Conservation (phyloP, 2,113 vertebrate species). For the Campylomormyrus tamandua region DNA sequence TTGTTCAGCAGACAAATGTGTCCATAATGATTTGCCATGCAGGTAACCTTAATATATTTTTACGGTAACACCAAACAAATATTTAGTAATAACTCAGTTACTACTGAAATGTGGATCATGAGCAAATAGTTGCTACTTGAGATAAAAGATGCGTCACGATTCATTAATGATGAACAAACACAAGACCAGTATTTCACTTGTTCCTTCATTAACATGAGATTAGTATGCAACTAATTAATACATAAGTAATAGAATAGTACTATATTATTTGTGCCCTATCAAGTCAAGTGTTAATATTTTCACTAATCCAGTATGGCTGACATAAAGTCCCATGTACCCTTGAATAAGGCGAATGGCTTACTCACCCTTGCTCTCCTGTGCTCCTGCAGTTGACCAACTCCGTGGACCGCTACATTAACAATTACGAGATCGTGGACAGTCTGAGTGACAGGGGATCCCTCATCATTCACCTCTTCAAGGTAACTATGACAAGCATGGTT, state of each 20-base stretch:
- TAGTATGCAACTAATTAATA: not conserved
- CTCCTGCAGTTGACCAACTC: conserved; percentile 56
- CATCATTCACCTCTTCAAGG: conserved; percentile 70
- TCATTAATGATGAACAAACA: not conserved
- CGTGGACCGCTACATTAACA: conserved; percentile 63
- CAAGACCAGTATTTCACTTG: not conserved
- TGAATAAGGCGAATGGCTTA: conserved; percentile 18
- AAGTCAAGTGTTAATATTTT: not conserved
- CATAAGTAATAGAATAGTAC: not conserved
- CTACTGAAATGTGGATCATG: not conserved
- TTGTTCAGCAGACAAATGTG: not conserved
- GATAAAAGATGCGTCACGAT: not conserved
- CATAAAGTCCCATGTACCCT: not conserved
- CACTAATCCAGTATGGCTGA: not conserved
- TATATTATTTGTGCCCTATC: not conserved
- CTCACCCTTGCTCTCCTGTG: not conserved
- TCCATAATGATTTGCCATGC: not conserved
- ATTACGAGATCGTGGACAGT: conserved; percentile 60
- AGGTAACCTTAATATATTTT: not conserved
- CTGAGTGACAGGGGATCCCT: conserved; percentile 62
- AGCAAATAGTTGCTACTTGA: not conserved
- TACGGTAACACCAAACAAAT: not conserved
- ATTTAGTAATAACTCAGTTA: not conserved
- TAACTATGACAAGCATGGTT: conserved; percentile 29
- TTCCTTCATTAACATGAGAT: not conserved